phyloP scores from a whole-genome alignment of 2,888 invertebrate species.

The Acrobeloides nanus region DNA sequence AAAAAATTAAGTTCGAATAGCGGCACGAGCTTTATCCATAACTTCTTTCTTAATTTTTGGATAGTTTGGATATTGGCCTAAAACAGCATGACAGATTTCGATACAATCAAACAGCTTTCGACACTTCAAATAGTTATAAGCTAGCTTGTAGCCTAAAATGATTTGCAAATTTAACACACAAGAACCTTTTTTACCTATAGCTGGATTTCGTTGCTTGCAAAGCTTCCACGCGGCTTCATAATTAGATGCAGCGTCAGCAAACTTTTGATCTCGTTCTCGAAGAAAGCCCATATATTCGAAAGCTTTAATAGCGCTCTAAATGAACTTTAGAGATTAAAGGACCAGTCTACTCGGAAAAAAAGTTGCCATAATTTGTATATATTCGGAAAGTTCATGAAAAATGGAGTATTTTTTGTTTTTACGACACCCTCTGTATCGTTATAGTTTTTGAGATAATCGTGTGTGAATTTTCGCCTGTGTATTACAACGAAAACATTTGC shows the following conservation, averaged over 20 bases:
- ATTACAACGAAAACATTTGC: too few relatives aligned
- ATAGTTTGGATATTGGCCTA: conserved; percentile 66
- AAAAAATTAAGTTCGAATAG: conserved; percentile 55
- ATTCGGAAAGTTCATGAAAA: too few relatives aligned
- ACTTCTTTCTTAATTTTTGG: conserved; percentile 85
- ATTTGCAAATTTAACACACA: neutral
- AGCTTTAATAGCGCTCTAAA: conserved; percentile 75
- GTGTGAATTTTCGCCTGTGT: too few relatives aligned
- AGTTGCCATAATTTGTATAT: too few relatives aligned
- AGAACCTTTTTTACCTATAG: conserved; percentile 61
- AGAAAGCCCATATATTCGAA: conserved; percentile 79
- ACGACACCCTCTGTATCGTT: too few relatives aligned
- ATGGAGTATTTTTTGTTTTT: too few relatives aligned
- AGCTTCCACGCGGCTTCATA: conserved; percentile 81
- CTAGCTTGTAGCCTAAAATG: conserved; percentile 73
- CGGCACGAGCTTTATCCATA: conserved; percentile 68
- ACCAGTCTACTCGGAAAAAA: too few relatives aligned
- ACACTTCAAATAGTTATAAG: conserved; percentile 80
- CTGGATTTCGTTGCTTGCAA: conserved; percentile 72
- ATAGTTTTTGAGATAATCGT: too few relatives aligned
- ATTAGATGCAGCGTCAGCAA: conserved; percentile 72
- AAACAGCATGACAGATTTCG: conserved; percentile 70
- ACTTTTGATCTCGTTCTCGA: conserved; percentile 83
- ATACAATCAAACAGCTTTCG: conserved; percentile 83
- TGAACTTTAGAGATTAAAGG: too few relatives aligned